Base-by-base conservation (phyloP, 2,113 vertebrate genomes). In the Mormyrus lacerda region DNA sequence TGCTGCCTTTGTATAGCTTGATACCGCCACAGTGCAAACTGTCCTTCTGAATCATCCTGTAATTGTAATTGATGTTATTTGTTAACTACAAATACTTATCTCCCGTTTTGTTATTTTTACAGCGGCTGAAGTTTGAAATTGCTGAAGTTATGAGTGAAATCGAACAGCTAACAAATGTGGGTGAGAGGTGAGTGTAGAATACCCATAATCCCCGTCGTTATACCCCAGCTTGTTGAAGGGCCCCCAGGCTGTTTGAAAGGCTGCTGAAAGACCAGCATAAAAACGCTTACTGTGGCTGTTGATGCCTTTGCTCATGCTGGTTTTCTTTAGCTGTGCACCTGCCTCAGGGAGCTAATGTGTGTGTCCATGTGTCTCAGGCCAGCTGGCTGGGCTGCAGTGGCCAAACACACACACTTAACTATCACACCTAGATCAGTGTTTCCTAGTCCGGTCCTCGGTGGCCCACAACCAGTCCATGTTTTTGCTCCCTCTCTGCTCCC, bases 61-160 rank as follows among this genome's bases (percentile, higher is more conserved):
- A 69, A 69, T 69, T 69, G 35, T 7, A 79, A 42, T 42, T 42
- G 73, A 79, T 39, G 73, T 35, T 42, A 79, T 13, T 79, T 79
- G 35, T 79, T 79, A 79, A 17, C 35, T 42, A 69, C 27, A 69
- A 69, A 10, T 13, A 69, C n/a, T 69, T 31, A 69, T 4, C 35
- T 15, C 35, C 15, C 10, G 2, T 6, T 39, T 79, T 42, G 15
- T 39, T 79, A 19, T 79, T 42, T 35, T 91, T 88, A 61, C 96
- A 99, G 98, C 96, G 97, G 92, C 94, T 99, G 95, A 99, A 99
- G 94, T 98, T 97, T 92, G 98, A 99, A 93, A 99, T 99, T 42
- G 97, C 98, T 0, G 98, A 99, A 91, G 98, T 99, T 90, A 99
- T 99, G 98, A 99, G 97, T 0, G 98, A 99, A 95, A 99, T 99